Conservation (phyloP, 2,888 invertebrate species). For the Aradus depressus region DNA sequence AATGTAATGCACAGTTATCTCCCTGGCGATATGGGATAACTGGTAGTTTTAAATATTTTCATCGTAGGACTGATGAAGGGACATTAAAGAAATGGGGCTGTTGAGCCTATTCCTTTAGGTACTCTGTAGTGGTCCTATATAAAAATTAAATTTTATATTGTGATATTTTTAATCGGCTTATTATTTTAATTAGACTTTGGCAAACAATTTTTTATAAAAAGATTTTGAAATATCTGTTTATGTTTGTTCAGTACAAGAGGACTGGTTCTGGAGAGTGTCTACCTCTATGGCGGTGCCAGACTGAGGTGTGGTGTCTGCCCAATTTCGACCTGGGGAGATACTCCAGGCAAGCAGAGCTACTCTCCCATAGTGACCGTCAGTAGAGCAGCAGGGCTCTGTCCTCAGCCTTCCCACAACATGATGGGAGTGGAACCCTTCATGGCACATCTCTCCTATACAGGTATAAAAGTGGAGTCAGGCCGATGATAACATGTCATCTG, state of each 20-base stretch:
- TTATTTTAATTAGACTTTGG: not conserved
- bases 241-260: slow-evolving; percentile 12
- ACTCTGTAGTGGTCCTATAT: no score
- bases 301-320: slow-evolving; percentile 19
- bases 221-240: not conserved
- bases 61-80: no score
- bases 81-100: no score
- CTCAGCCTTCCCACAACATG: slow-evolving; percentile 19
- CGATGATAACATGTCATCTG: no score
- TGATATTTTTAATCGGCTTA: not conserved
- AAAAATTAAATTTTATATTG: not conserved
- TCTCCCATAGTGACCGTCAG: slow-evolving; percentile 13
- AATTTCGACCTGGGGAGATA: not conserved
- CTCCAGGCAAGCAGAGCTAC: slow-evolving; percentile 15
- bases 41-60: no score
- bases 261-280: slow-evolving; percentile 20
- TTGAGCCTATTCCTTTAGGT: no score
- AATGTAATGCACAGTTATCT: no score
- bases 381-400: slow-evolving; percentile 14
- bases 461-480: slow-evolving; percentile 3
- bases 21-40: no score
- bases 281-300: slow-evolving; percentile 19
- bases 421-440: slow-evolving; percentile 23
- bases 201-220: not conserved
- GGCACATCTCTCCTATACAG: slow-evolving; percentile 19